Conservation (phyloP, 2,797 vertebrate species). For the Micromesistius poutassou region DNA sequence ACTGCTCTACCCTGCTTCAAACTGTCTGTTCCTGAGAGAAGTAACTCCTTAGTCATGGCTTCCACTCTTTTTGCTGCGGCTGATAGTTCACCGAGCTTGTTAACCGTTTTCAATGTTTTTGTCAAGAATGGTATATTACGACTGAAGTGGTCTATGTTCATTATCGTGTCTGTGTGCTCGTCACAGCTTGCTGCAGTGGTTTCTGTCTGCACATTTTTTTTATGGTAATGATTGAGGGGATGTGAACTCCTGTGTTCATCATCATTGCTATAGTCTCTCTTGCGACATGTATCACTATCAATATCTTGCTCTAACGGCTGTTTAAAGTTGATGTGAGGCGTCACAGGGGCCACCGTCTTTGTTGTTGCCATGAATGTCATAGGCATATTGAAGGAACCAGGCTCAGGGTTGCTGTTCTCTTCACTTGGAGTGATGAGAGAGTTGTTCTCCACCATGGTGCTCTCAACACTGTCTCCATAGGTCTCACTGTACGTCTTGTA, state of each 20-base stretch:
- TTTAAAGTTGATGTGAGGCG: constrained; percentile 73
- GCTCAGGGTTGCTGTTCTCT: constrained; percentile 56
- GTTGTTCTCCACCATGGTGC: constrained; percentile 63
- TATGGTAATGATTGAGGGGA: constrained; percentile 75
- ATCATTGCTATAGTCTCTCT: constrained; percentile 40
- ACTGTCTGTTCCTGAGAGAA: constrained; percentile 65
- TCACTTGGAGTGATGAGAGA: constrained; percentile 75
- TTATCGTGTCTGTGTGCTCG: constrained; percentile 64
- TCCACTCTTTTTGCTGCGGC: constrained; percentile 75
- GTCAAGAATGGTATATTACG: constrained; percentile 61
- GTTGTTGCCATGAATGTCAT: constrained; percentile 80
- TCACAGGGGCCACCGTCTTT: constrained; percentile 71
- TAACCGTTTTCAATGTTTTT: constrained; percentile 71
- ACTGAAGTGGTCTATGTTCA: constrained; percentile 52
- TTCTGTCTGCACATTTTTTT: constrained; percentile 76
- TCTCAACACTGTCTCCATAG: constrained; percentile 73
- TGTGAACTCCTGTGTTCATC: constrained; percentile 55
- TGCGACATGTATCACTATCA: constrained; percentile 48
- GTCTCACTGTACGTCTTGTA: constrained; percentile 88
- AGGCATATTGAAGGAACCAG: constrained; percentile 65
- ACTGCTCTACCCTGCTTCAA: constrained; percentile 62
- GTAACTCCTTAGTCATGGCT: constrained; percentile 75
- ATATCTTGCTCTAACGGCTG: constrained; percentile 60
- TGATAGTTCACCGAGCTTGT: constrained; percentile 73
- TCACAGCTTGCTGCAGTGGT: constrained; percentile 74